phyloP scores from a whole-genome alignment of 2,113 vertebrate species.

The Leucoraja erinaceus region DNA sequence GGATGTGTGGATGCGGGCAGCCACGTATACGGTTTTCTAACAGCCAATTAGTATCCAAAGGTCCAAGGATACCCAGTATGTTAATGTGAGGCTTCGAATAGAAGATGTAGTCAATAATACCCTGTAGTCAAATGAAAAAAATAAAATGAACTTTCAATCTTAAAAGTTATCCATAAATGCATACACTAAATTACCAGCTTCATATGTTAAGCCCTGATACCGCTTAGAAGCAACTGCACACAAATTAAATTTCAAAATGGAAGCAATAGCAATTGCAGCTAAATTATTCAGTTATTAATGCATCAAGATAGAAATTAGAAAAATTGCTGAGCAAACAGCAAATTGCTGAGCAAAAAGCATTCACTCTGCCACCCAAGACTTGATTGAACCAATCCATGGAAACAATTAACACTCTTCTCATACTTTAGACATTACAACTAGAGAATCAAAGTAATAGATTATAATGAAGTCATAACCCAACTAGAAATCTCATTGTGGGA shows the following conservation, averaged over 20 bases:
- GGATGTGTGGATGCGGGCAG: slow-evolving; percentile 93
- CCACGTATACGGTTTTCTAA: slow-evolving; percentile 93
- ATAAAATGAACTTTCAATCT: not conserved
- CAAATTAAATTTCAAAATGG: not conserved
- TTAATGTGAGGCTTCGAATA: slow-evolving; percentile 95
- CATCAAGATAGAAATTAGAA: not conserved
- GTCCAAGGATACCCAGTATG: slow-evolving; percentile 88
- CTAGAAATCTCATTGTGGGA: not conserved
- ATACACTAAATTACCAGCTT: not conserved
- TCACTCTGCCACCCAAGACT: not conserved
- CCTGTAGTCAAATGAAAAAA: slow-evolving; percentile 59
- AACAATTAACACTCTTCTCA: not conserved
- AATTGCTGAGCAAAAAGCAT: no score
- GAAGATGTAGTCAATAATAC: slow-evolving; percentile 98
- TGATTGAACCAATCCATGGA: not conserved
- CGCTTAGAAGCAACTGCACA: not conserved
- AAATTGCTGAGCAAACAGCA: no score
- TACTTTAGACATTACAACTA: not conserved
- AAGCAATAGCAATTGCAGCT: not conserved
- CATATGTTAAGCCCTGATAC: not conserved
- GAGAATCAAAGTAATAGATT: not conserved
- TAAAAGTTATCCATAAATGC: not conserved
- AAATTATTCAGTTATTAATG: not conserved
- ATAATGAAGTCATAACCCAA: not conserved
- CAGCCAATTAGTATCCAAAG: slow-evolving; percentile 93